Evolutionary conservation across 2,888 invertebrate genomes (phyloP).

Genomic region (Zygaena filipendulae): DNA sequence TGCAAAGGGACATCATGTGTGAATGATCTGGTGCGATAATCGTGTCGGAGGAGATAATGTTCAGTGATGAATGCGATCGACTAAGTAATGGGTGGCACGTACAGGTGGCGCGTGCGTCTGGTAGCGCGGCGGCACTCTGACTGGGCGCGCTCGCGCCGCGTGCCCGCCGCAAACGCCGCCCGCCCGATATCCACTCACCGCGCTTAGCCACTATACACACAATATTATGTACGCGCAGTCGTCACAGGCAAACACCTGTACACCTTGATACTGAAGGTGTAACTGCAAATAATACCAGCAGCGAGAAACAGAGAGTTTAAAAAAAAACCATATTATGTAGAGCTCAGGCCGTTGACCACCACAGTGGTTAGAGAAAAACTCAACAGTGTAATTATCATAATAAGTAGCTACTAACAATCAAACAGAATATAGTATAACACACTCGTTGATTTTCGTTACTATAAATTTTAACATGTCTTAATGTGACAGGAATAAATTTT

Average conservation of each 20-base stretch:
- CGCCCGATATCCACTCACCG: constrained; percentile 57
- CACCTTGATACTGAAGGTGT: constrained; percentile 60
- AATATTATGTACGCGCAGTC: constrained; percentile 29
- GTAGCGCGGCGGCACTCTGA: constrained; percentile 67
- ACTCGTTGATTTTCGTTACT: no score
- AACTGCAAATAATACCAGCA: no score
- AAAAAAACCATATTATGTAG: no score
- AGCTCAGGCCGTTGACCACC: no score
- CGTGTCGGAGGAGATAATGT: constrained; percentile 27
- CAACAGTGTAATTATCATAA: no score
- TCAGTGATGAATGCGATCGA: constrained; percentile 40
- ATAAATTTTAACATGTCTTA: no score
- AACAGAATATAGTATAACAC: no score
- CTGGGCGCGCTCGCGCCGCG: constrained; percentile 64
- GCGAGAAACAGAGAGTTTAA: no score
- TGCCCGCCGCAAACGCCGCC: constrained; percentile 40
- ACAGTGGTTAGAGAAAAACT: no score
- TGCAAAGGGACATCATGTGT: constrained; percentile 65
- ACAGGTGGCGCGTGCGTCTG: constrained; percentile 61
- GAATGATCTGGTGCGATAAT: constrained; percentile 23
- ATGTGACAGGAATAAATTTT: no score
- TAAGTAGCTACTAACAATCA: no score
- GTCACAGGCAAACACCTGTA: no score
- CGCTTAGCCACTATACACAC: constrained; percentile 38
- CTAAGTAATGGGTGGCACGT: constrained; percentile 31